Percentiles rank a stretch among this genome's conserved stretches.
Evolutionary conservation across 2,888 invertebrate genomes (phyloP).

Genomic region (Eumacrocentrus americanus): DNA sequence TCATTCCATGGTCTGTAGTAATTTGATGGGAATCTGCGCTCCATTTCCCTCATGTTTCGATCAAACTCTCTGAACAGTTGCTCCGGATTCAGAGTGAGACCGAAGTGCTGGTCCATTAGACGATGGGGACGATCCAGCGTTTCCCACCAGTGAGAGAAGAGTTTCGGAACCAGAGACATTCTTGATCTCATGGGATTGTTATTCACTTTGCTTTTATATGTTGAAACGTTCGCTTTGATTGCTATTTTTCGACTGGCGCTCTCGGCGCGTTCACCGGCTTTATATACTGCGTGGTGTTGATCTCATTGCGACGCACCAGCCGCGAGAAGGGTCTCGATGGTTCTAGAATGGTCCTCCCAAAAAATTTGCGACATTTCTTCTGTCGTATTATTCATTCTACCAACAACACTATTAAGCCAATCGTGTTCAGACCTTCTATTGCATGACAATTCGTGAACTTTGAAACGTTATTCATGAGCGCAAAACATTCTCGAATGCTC

Average conservation of each 20-base stretch:
- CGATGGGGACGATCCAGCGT: conserved; percentile 47
- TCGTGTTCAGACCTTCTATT: too few species aligned
- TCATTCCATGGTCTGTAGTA: conserved; percentile 42
- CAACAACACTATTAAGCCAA: not conserved
- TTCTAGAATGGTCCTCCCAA: conserved; percentile 3
- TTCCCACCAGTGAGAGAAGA: conserved; percentile 46
- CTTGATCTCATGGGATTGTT: conserved; percentile 31
- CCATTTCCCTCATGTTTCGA: conserved; percentile 22
- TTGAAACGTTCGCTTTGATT: not conserved
- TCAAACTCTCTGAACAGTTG: conserved; percentile 32
- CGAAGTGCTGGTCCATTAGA: conserved; percentile 54
- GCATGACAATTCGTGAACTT: too few species aligned
- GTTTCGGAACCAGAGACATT: conserved; percentile 42
- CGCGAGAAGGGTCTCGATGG: conserved; percentile 1
- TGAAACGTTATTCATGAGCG: too few species aligned
- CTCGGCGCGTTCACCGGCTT: conserved; percentile 22
- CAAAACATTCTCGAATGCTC: too few species aligned
- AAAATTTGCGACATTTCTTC: not conserved
- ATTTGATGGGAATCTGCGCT: conserved; percentile 42
- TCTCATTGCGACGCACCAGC: not conserved
- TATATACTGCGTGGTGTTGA: conserved; percentile 22
- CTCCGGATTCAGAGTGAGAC: conserved; percentile 42
- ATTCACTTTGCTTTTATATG: not conserved
- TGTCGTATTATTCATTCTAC: not conserved
- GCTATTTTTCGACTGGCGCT: conserved; percentile 24